These are phyloP conservation scores for Sterna hirundo DNA, from an alignment of 2,113 vertebrate genomes.

Conservation along the genomic window DNA sequence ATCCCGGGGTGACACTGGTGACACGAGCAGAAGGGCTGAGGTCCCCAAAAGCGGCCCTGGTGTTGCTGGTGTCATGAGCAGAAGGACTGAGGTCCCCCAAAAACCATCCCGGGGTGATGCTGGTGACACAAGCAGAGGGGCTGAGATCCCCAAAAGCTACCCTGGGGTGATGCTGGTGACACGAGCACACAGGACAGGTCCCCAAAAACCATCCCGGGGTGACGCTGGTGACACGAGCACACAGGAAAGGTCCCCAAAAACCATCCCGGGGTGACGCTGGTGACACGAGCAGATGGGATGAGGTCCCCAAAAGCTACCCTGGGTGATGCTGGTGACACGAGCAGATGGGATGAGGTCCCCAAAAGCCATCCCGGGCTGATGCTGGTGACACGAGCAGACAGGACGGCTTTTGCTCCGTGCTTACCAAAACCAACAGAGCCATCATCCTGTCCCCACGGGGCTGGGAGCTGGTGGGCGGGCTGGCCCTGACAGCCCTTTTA, in stretches of 20 bases:
- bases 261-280: too few species aligned
- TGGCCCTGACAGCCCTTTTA: rapidly evolving
- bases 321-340: neutral
- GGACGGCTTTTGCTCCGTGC: neutral
- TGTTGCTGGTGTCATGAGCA: neutral
- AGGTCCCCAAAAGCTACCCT: neutral
- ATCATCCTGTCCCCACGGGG: rapidly evolving
- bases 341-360: neutral
- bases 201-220: too few species aligned
- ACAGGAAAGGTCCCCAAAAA: neutral
- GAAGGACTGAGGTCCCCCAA: neutral
- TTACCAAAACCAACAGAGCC: neutral
- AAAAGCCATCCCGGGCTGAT: neutral
- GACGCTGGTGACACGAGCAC: too few species aligned
- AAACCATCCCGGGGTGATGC: too few species aligned
- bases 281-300: rapidly evolving
- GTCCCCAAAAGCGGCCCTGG: neutral
- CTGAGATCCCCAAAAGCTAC: too few species aligned
- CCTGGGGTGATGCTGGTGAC: too few species aligned
- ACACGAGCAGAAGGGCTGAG: too few species aligned
- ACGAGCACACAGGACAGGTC: too few species aligned
- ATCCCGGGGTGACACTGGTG: too few species aligned
- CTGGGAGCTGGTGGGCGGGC: rapidly evolving
- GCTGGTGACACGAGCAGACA: rapidly evolving
- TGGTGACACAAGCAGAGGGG: too few species aligned